These are phyloP conservation scores for Pterobdella sp. DNA, from an alignment of 2,888 invertebrate genomes.

Conservation along the genomic window DNA sequence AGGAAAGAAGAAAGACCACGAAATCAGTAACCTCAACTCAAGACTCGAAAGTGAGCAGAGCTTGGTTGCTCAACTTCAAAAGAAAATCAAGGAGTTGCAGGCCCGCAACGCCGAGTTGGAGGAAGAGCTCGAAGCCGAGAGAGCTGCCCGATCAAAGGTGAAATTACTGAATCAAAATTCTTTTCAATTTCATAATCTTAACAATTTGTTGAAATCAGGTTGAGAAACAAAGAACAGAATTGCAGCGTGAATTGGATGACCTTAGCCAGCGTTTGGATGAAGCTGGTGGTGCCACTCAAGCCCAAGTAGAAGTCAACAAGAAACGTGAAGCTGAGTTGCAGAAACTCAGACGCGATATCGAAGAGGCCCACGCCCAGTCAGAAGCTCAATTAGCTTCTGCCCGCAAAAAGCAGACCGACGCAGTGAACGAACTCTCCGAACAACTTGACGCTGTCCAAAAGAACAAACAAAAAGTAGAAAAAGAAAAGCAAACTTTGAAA, in stretches of 20 bases:
- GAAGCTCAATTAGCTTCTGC: conserved; percentile 91
- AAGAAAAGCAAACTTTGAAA: conserved; percentile 96
- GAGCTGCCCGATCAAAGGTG: conserved; percentile 84
- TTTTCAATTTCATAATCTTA: not conserved
- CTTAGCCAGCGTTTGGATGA: conserved; percentile 64
- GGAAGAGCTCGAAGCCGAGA: conserved; percentile 97
- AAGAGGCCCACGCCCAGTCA: conserved; percentile 97
- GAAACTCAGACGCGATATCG: conserved; percentile 91
- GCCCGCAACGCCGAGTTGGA: conserved; percentile 95
- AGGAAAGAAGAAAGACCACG: conserved; percentile 79
- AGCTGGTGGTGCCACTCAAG: conserved; percentile 97
- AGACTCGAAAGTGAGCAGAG: conserved; percentile 98
- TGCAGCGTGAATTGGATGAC: conserved; percentile 92
- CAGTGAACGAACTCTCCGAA: conserved; percentile 97
- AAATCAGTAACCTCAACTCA: conserved; percentile 81
- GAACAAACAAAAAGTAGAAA: conserved; percentile 87
- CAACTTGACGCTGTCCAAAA: conserved; percentile 99
- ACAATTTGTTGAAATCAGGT: conserved; percentile 55
- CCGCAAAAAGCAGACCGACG: conserved; percentile 99
- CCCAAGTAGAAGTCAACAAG: conserved; percentile 94
- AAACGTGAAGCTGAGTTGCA: conserved; percentile 98
- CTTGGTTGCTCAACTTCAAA: conserved; percentile 89
- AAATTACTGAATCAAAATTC: not conserved
- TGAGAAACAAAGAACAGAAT: conserved; percentile 94
- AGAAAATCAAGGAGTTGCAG: conserved; percentile 98